These are phyloP conservation scores for Eilema caniola DNA, from an alignment of 2,888 invertebrate genomes.

Conservation along the genomic window DNA sequence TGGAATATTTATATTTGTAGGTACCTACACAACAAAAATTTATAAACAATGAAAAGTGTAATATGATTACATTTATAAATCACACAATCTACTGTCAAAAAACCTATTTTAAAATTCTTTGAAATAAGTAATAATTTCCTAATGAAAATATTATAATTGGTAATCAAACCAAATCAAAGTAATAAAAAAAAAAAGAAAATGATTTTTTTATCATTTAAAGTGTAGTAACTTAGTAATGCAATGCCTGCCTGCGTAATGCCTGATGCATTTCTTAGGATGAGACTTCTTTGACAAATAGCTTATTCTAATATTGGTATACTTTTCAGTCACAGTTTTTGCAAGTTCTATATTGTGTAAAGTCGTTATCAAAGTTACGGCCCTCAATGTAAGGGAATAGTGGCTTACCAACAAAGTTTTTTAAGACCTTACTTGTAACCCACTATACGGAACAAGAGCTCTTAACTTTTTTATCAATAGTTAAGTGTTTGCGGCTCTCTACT, in stretches of 20 bases:
- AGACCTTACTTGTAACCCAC: not conserved
- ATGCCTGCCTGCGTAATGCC: not conserved
- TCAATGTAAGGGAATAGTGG: not conserved
- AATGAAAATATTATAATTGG: too few relatives aligned
- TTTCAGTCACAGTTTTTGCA: not conserved
- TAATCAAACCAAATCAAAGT: too few relatives aligned
- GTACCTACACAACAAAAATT: too few relatives aligned
- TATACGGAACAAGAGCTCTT: not conserved
- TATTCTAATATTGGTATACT: not conserved
- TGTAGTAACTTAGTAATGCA: not conserved
- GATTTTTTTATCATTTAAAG: too few relatives aligned
- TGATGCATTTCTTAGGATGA: not conserved
- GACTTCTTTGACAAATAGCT: not conserved
- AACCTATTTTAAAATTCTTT: too few relatives aligned
- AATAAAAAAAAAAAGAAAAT: too few relatives aligned
- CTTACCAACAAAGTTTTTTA: not conserved
- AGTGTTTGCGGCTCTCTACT: not conserved
- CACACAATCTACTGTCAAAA: too few relatives aligned
- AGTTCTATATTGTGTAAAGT: not conserved
- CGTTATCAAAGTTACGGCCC: not conserved
- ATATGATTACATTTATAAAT: too few relatives aligned
- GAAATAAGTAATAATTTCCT: too few relatives aligned
- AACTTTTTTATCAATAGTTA: not conserved
- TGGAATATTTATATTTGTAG: too few relatives aligned
- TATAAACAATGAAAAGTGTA: too few relatives aligned